Percentiles rank a stretch among this genome's conserved stretches.
Conservation (phyloP, 2,888 invertebrate species). For the Ochlodes sylvanus region DNA sequence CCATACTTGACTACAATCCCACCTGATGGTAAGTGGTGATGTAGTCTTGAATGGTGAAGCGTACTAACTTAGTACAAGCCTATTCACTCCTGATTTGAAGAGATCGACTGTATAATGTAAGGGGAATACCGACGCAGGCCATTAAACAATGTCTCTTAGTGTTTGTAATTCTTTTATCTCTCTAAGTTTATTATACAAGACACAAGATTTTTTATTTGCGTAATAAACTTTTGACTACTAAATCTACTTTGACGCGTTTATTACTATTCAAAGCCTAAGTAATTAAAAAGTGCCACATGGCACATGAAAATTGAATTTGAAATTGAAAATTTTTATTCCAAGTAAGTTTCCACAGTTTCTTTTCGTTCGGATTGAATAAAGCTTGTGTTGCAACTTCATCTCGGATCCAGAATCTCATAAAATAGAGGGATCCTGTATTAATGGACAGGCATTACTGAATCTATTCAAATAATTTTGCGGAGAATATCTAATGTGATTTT, state of each 20-base stretch:
- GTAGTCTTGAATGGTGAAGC: too few relatives aligned
- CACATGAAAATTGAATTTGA: neutral
- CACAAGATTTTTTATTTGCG: neutral
- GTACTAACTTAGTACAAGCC: too few relatives aligned
- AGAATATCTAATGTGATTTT: too few relatives aligned
- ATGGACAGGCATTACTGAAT: neutral
- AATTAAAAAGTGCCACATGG: neutral
- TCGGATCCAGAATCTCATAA: neutral
- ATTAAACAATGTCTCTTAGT: neutral
- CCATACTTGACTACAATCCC: too few relatives aligned
- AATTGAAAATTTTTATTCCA: constrained; percentile 4
- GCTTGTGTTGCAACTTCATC: neutral
- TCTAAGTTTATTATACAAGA: neutral
- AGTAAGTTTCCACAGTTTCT: neutral
- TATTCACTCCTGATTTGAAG: too few relatives aligned
- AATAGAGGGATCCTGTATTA: neutral
- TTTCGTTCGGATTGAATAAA: neutral
- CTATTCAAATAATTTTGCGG: neutral
- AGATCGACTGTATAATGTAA: too few relatives aligned
- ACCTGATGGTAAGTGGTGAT: too few relatives aligned
- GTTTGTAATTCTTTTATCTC: neutral
- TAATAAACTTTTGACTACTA: neutral
- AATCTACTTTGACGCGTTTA: neutral
- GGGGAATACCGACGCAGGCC: too few relatives aligned
- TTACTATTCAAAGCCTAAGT: neutral